Evolutionary conservation across 2,113 vertebrate species (phyloP).

Genomic region (Cololabis saira): DNA sequence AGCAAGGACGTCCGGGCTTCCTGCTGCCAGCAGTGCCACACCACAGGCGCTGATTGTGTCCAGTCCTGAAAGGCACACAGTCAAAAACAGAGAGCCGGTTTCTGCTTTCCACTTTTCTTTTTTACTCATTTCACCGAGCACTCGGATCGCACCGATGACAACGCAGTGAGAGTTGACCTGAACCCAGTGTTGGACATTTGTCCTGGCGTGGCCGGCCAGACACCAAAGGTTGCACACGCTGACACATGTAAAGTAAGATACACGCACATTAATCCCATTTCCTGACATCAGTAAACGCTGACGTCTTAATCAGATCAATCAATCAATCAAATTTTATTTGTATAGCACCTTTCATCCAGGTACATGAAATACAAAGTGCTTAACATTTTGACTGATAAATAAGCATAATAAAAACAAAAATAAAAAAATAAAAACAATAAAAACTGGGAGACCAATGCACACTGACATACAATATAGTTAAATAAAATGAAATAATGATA

Average conservation of each 20-base stretch:
- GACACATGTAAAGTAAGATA: background rate
- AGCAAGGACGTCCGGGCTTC: slow-evolving; percentile 44
- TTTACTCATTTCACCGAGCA: slow-evolving; percentile 30
- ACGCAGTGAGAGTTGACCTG: slow-evolving; percentile 11
- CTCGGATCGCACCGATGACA: slow-evolving; percentile 53
- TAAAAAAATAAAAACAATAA: no score
- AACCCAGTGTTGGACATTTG: slow-evolving; percentile 6
- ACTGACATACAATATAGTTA: no score
- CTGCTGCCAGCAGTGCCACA: slow-evolving; percentile 23
- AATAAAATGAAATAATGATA: no score
- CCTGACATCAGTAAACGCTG: no score
- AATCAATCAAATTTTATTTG: no score
- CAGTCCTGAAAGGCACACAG: slow-evolving; percentile 32
- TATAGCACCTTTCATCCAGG: no score
- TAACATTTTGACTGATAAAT: no score
- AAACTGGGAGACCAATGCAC: no score
- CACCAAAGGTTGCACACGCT: background rate
- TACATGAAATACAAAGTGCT: no score
- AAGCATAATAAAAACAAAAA: no score
- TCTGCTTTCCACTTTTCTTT: slow-evolving; percentile 32
- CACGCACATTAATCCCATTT: no score
- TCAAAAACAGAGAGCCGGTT: slow-evolving; percentile 42
- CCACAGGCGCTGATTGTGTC: slow-evolving; percentile 56
- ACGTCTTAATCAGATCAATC: no score
- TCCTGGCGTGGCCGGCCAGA: background rate